Evolutionary conservation across 1,140 invertebrate species (phyloP).

Genomic region (Aculops lycopersici): DNA sequence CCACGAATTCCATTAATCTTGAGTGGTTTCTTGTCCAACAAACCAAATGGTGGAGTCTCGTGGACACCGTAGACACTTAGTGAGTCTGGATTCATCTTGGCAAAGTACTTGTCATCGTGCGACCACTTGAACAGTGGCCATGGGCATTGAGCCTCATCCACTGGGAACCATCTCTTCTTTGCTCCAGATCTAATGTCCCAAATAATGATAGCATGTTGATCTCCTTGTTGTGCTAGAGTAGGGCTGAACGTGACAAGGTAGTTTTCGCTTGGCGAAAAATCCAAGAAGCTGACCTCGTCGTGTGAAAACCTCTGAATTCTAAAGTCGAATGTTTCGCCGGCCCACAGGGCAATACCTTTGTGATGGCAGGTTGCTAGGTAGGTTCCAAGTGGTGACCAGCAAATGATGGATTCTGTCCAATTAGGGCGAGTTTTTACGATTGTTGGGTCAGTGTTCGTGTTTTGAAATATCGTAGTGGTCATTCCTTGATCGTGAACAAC

Average conservation of each 20-base stretch:
- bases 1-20: slow-evolving; percentile 64
- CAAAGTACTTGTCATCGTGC: slow-evolving; percentile 82
- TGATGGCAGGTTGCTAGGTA: slow-evolving; percentile 82
- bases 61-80: slow-evolving; percentile 41
- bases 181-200: slow-evolving; percentile 74
- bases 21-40: slow-evolving; percentile 73
- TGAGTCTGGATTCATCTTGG: slow-evolving; percentile 31
- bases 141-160: slow-evolving; percentile 25
- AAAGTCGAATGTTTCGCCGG: slow-evolving; percentile 58
- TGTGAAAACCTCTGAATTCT: slow-evolving; percentile 73
- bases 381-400: slow-evolving; percentile 27
- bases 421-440: slow-evolving; percentile 37
- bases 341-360: slow-evolving; percentile 82
- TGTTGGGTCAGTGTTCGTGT: slow-evolving; percentile 52
- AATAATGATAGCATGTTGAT: slow-evolving; percentile 34
- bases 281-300: slow-evolving; percentile 62
- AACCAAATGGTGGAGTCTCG: slow-evolving; percentile 71
- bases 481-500: slow-evolving; percentile 45
- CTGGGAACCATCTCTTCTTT: slow-evolving; percentile 60
- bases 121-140: slow-evolving; percentile 94
- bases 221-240: slow-evolving; percentile 15
- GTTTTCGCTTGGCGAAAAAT: slow-evolving; percentile 88
- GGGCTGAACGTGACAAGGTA: slow-evolving; percentile 69
- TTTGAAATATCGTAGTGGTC: slow-evolving; percentile 55
- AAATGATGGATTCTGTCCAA: slow-evolving; percentile 8